Evolutionary conservation across 2,113 vertebrate species (phyloP).

Genomic region (Raja brachyura): DNA sequence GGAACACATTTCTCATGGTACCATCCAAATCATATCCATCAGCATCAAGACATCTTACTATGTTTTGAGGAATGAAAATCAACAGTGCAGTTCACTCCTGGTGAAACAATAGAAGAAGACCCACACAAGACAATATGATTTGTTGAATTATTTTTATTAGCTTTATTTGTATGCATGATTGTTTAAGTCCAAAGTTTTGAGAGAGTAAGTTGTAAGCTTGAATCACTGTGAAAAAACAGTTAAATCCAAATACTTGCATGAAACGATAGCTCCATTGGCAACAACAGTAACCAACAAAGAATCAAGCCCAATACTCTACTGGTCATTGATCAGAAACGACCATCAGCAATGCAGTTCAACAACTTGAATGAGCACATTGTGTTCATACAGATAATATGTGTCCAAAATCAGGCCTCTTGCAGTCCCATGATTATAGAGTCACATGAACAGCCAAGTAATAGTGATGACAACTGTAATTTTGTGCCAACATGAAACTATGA

Average conservation of each 20-base stretch:
- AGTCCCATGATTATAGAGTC: background rate
- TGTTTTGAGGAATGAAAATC: background rate
- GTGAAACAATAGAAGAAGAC: background rate
- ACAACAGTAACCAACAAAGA: background rate
- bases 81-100: background rate
- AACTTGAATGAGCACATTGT: background rate
- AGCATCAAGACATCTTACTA: background rate
- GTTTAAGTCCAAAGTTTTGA: background rate
- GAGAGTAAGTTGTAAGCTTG: background rate
- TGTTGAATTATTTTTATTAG: background rate
- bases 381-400: background rate
- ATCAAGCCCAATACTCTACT: background rate
- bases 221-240: background rate
- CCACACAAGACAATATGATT: background rate
- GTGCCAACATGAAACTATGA: background rate
- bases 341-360: background rate
- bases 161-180: background rate
- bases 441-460: background rate
- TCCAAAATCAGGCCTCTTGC: background rate
- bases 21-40: background rate
- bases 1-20: background rate
- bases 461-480: background rate
- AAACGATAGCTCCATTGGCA: background rate
- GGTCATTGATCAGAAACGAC: background rate
- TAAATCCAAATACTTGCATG: background rate